Evolutionary conservation across 2,888 invertebrate species (phyloP).

Genomic region (Esperia sulphurella): DNA sequence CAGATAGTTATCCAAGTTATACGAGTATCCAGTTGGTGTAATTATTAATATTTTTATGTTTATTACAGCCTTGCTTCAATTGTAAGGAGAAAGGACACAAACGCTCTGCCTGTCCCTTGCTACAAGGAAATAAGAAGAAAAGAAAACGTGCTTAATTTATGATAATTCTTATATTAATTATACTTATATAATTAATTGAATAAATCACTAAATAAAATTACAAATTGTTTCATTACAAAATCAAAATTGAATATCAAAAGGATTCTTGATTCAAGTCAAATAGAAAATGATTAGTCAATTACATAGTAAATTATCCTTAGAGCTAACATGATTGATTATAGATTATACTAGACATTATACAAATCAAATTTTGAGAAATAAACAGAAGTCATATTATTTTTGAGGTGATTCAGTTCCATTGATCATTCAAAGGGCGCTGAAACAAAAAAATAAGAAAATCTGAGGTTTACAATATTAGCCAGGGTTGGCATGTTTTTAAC

Average conservation of each 20-base stretch:
- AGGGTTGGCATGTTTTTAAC: too few relatives aligned
- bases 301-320: background rate
- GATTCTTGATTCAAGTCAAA: constrained; percentile 17
- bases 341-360: background rate
- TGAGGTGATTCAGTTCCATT: too few relatives aligned
- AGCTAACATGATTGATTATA: background rate
- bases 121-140: constrained; percentile 42
- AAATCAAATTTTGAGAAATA: background rate
- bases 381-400: background rate
- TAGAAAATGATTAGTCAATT: background rate
- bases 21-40: too few relatives aligned
- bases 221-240: constrained; percentile 21
- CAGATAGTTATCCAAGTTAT: too few relatives aligned
- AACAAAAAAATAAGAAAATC: too few relatives aligned
- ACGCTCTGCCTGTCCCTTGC: constrained; percentile 68
- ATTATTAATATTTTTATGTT: too few relatives aligned
- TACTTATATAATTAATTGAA: constrained; percentile 8
- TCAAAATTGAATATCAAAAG: background rate
- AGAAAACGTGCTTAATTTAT: constrained; percentile 38
- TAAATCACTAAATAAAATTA: constrained; percentile 32
- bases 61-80: constrained; percentile 77
- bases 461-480: too few relatives aligned
- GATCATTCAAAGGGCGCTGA: constrained; percentile 29
- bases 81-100: constrained; percentile 80
- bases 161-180: constrained; percentile 7